phyloP scores from a whole-genome alignment of 2,113 vertebrate species.

The Motacilla alba region DNA sequence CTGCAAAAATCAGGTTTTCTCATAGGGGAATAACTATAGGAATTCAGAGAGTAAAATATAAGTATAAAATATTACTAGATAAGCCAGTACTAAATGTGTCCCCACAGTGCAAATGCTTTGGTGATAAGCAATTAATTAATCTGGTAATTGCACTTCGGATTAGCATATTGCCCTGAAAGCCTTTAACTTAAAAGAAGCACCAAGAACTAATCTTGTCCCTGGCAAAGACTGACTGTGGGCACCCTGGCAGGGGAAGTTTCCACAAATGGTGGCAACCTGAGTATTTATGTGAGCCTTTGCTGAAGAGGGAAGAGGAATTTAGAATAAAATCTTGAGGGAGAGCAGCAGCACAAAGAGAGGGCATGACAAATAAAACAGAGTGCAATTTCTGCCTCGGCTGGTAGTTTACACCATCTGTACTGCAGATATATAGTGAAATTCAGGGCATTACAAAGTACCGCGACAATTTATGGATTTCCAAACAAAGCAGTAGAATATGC shows the following conservation, averaged over 20 bases:
- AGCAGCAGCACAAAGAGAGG: not conserved
- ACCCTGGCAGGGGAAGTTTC: not conserved
- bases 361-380: not conserved
- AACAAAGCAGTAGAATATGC: not conserved
- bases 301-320: not conserved
- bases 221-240: not conserved
- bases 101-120: not conserved
- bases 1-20: not conserved
- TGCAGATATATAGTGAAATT: not conserved
- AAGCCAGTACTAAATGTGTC: not conserved
- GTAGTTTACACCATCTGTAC: not conserved
- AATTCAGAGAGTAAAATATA: not conserved
- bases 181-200: not conserved
- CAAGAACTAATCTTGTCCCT: not conserved
- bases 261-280: not conserved
- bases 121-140: not conserved
- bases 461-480: conserved; percentile 6
- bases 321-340: not conserved
- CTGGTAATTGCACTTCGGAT: not conserved
- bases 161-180: not conserved
- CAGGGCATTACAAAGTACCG: not conserved
- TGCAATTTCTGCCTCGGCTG: not conserved
- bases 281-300: not conserved
- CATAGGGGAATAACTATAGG: not conserved
- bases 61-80: not conserved